Percentiles rank a stretch among this genome's conserved stretches.
phyloP scores from a whole-genome alignment of 2,888 invertebrate species.

The Mythimna lalbum region DNA sequence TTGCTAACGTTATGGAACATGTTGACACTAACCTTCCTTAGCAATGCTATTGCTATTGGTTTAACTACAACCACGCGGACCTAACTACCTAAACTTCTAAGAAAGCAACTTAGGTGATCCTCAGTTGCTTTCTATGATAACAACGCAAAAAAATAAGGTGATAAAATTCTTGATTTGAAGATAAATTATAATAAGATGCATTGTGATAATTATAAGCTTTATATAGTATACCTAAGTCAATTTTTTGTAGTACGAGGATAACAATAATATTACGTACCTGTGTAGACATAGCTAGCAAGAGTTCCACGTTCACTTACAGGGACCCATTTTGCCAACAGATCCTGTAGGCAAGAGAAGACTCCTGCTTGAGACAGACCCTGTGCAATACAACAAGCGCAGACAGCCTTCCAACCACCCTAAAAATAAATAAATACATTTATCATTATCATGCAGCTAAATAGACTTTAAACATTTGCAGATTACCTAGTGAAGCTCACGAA shows the following conservation, averaged over 20 bases:
- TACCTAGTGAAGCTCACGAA: not conserved
- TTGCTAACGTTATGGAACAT: too few species aligned
- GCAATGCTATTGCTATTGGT: too few species aligned
- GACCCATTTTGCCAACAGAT: conserved; percentile 93
- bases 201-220: not conserved
- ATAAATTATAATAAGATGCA: too few species aligned
- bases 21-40: too few species aligned
- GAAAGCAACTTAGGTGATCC: too few species aligned
- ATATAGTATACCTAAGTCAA: not conserved
- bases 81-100: too few species aligned
- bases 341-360: conserved; percentile 92
- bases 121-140: too few species aligned
- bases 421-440: not conserved
- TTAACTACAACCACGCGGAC: too few species aligned
- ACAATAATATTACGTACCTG: conserved; percentile 70
- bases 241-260: not conserved
- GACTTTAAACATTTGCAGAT: not conserved
- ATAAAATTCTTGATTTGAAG: too few species aligned
- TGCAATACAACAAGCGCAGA: conserved; percentile 92
- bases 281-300: conserved; percentile 88
- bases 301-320: conserved; percentile 91
- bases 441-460: not conserved
- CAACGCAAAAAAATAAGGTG: too few species aligned
- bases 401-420: conserved; percentile 90
- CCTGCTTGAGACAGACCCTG: conserved; percentile 94